These are phyloP conservation scores for Picathartes gymnocephalus DNA, from an alignment of 2,113 vertebrate species.

Conservation along the genomic window DNA sequence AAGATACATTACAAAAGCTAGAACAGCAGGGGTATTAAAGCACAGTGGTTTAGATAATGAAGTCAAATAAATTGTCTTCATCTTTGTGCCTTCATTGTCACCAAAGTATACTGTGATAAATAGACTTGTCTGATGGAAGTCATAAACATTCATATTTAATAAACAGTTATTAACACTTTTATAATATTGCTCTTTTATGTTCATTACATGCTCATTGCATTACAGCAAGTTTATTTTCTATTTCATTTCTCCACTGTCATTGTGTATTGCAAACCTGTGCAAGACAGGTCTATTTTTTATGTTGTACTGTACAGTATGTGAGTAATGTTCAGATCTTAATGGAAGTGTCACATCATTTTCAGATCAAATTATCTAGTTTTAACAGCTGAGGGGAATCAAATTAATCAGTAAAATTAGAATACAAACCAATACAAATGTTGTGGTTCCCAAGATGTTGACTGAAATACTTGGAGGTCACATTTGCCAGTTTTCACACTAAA, in stretches of 20 bases:
- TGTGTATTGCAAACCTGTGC: background rate
- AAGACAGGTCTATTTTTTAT: constrained; percentile 31
- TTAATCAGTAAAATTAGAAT: constrained; percentile 26
- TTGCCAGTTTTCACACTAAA: background rate
- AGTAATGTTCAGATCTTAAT: constrained; percentile 9
- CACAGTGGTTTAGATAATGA: constrained; percentile 34
- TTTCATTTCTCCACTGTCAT: constrained; percentile 12
- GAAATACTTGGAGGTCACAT: background rate
- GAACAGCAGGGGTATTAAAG: constrained; percentile 4
- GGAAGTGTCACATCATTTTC: constrained; percentile 49
- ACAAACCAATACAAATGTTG: background rate
- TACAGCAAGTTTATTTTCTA: constrained; percentile 22
- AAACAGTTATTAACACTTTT: constrained; percentile 42
- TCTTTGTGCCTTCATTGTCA: background rate
- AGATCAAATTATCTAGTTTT: constrained; percentile 52
- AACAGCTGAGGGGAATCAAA: constrained; percentile 40
- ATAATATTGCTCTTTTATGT: constrained; percentile 9
- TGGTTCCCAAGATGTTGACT: background rate
- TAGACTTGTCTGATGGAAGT: constrained; percentile 25
- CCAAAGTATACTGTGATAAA: constrained; percentile 13
- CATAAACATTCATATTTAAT: background rate
- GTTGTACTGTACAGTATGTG: background rate
- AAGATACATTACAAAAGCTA: background rate
- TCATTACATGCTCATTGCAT: constrained; percentile 15
- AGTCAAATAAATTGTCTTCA: constrained; percentile 37